Percentiles rank a stretch among this genome's conserved stretches.
Evolutionary conservation across 2,797 vertebrate genomes (phyloP).

Genomic region (Pterois miles): DNA sequence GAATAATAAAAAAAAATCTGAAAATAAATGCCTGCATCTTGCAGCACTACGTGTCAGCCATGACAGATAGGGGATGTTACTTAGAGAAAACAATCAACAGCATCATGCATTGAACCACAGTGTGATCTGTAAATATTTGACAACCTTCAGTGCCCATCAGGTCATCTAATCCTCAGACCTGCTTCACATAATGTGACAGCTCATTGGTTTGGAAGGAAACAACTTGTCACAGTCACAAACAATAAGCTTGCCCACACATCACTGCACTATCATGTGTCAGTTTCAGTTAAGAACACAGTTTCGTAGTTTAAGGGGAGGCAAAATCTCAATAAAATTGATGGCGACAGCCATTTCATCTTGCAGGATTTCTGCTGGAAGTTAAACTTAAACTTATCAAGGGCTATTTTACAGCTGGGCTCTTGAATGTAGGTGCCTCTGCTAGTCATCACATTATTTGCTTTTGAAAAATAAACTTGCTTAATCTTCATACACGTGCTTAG

Average conservation of each 20-base stretch:
- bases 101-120: neutral
- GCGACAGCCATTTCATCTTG: neutral
- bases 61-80: neutral
- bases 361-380: neutral
- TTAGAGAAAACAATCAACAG: neutral
- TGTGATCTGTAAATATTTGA: neutral
- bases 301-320: neutral
- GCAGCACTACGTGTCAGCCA: neutral
- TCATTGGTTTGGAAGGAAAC: neutral
- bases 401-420: neutral
- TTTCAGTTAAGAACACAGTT: neutral
- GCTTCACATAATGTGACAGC: neutral
- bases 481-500: conserved; percentile 2
- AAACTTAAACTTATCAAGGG: neutral
- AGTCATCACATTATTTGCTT: conserved; percentile 4
- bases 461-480: conserved; percentile 9
- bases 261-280: neutral
- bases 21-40: neutral
- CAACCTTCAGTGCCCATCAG: neutral
- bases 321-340: neutral
- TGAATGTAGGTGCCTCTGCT: neutral
- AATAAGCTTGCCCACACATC: neutral
- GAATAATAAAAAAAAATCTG: neutral
- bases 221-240: neutral
- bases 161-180: neutral